These are phyloP conservation scores for Mus musculus DNA, from an alignment of 2,113 vertebrate species.

Conservation along the genomic window DNA sequence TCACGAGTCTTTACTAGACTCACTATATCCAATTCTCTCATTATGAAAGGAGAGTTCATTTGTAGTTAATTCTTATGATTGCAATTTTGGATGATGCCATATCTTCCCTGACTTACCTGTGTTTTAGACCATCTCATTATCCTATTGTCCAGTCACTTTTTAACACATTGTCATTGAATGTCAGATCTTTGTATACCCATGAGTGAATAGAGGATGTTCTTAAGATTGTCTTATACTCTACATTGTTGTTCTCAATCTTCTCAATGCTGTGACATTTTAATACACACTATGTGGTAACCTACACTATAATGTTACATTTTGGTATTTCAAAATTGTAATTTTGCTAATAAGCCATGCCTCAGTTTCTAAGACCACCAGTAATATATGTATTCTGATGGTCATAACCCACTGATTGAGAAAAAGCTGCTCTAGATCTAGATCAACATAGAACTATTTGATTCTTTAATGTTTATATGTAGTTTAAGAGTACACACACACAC, in stretches of 20 bases:
- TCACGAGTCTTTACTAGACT: background rate
- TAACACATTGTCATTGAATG: background rate
- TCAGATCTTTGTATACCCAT: background rate
- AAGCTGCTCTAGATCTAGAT: background rate
- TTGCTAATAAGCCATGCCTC: background rate
- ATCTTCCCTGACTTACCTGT: background rate
- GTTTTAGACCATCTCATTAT: background rate
- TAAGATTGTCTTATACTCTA: background rate
- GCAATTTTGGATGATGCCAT: background rate
- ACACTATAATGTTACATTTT: background rate
- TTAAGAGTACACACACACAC: background rate
- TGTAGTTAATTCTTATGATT: background rate
- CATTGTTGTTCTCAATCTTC: background rate
- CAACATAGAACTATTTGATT: background rate
- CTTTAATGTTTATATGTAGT: background rate
- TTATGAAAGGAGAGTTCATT: background rate
- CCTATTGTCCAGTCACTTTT: background rate
- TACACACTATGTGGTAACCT: background rate
- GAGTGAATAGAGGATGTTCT: background rate
- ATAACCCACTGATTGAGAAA: no score
- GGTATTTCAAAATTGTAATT: background rate
- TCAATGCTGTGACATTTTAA: background rate
- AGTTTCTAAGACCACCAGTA: no score
- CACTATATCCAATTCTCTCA: background rate
- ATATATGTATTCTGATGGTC: no score